Conservation (phyloP, 2,113 vertebrate genomes). For the Nannobrachium achirus region DNA sequence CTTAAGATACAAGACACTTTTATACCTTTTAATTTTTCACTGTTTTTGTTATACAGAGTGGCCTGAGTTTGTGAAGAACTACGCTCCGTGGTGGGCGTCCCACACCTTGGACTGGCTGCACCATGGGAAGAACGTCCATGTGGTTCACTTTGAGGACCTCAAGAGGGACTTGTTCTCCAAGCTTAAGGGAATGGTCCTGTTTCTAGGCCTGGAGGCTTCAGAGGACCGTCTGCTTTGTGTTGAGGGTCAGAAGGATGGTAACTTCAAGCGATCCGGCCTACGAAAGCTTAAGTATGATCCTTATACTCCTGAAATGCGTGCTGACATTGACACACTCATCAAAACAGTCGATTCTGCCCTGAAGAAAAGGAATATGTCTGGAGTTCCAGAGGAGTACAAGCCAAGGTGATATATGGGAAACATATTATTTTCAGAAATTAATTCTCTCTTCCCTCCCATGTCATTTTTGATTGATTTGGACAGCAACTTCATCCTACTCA, state of each 20-base stretch:
- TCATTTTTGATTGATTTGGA: conserved; percentile 13
- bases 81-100: conserved; percentile 96
- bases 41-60: conserved; percentile 84
- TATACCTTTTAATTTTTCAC: too few species aligned
- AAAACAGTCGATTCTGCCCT: conserved; percentile 86
- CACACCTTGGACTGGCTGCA: conserved; percentile 95
- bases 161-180: conserved; percentile 88
- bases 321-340: conserved; percentile 86
- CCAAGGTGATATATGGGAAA: conserved; percentile 87
- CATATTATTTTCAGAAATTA: background rate
- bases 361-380: conserved; percentile 85
- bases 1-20: too few species aligned
- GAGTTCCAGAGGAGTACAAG: conserved; percentile 90
- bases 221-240: conserved; percentile 95
- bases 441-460: conserved; percentile 10
- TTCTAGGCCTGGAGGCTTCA: conserved; percentile 84
- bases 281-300: conserved; percentile 94
- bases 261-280: conserved; percentile 94
- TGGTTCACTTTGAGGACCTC: conserved; percentile 94
- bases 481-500: conserved; percentile 14
- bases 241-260: conserved; percentile 95
- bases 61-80: conserved; percentile 96
- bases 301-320: conserved; percentile 89
- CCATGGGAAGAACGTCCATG: conserved; percentile 88
- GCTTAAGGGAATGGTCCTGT: conserved; percentile 90